Conservation (phyloP, 2,797 vertebrate genomes). For the Sebastes itinus region DNA sequence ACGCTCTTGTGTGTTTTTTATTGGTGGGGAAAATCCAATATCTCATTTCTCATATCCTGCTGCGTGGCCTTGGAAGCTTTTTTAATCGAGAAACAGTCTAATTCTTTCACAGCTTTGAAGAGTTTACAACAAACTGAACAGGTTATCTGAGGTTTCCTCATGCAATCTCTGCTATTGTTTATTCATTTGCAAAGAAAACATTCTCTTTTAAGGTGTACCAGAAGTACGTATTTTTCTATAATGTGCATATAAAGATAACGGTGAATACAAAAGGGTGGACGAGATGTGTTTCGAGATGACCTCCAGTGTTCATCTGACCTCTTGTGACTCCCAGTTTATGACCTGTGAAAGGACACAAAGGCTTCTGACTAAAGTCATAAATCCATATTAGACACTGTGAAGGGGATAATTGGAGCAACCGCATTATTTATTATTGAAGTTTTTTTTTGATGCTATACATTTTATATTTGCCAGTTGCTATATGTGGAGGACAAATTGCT, state of each 20-base stretch:
- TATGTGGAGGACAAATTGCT: conserved; percentile 24
- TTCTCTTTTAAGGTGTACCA: not conserved
- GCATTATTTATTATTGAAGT: conserved; percentile 54
- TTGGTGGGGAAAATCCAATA: conserved; percentile 34
- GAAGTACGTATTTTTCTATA: not conserved
- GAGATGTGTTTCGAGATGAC: conserved; percentile 34
- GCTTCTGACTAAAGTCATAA: conserved; percentile 87
- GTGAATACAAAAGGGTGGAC: not conserved
- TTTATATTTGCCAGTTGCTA: conserved; percentile 16
- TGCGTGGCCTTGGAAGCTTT: conserved; percentile 33
- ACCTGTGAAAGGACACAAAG: conserved; percentile 88
- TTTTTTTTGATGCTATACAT: conserved; percentile 26
- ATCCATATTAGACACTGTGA: conserved; percentile 90
- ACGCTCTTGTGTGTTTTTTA: conserved; percentile 11
- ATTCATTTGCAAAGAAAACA: not conserved
- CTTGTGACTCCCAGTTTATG: conserved; percentile 89
- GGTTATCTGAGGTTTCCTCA: not conserved
- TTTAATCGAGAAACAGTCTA: not conserved
- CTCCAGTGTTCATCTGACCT: conserved; percentile 77
- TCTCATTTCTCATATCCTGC: conserved; percentile 44
- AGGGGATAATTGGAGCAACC: conserved; percentile 86
- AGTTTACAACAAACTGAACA: not conserved
- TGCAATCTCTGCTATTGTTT: not conserved
- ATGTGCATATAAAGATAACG: not conserved
- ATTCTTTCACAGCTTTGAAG: not conserved